Base-by-base conservation (phyloP, 2,113 vertebrate species). In the Oxyura jamaicensis region DNA sequence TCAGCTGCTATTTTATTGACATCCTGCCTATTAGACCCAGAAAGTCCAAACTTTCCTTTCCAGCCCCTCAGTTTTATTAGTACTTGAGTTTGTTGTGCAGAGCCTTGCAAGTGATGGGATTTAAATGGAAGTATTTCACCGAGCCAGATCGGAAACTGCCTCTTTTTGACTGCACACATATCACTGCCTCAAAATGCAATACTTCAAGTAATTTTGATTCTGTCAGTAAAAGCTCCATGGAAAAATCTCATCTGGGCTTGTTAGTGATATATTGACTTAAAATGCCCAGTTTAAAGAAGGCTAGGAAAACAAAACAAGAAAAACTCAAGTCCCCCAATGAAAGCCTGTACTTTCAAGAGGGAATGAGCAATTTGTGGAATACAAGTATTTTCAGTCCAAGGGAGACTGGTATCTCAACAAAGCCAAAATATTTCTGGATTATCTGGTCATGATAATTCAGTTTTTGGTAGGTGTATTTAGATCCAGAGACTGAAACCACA, bases 231-330 rank as follows among this genome's bases (percentile, higher is more conserved):
- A 63, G 28, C 59, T 88, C 55, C 82, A 80, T 56, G 83, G 82
- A 93, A 91, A 91, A 95, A 87, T 90, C 75, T 96, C 73, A 75
- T 82, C 86, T 92, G 89, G 81, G 21, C 68, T 89, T 85, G 48
- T 81, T 88, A 91, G 69, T 58, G 81, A 87, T 93, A 58, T 62
- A 85, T 86, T 73, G 78, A 66, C 36, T 93, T 79, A 87, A 92
- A 94, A 87, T 83, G 58, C 29, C 39, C 0, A 0, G 56, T 53
- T 87, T 93, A 76, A 85, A 62, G 79, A 69, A 71, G 55, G 13
- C n/a, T 80, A 53, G 67, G 46, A 91, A 94, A 83, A 83, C 60
- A 77, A 92, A 95, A 31, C 39, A 80, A 91, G 72, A 63, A 96
- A 94, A 89, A 3, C 41, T 59, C n/a, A 60, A 36, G 42, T 84